Base-by-base conservation (phyloP, 2,113 vertebrate genomes). In the Xenus cinereus region DNA sequence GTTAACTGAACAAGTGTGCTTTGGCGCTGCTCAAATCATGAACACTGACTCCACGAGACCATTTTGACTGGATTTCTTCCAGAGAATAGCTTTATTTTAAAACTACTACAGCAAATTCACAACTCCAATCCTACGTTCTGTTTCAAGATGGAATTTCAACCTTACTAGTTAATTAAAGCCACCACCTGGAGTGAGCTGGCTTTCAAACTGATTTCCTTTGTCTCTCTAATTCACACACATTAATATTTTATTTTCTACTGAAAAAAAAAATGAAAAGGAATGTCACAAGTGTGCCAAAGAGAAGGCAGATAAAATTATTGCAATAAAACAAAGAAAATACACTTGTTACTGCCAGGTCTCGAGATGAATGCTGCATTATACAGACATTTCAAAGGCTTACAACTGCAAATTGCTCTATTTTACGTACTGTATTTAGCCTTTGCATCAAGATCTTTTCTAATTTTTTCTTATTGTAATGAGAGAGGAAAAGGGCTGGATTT, bases 211-310 rank as follows among this genome's bases (percentile, higher is more conserved):
- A 91, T 96, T 95, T 92, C 84, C 88, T 96, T 91, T 93, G 74
- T 96, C 88, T 90, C 62, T 71, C 51, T 74, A 95, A 93, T 96
- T 96, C 89, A 92, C 67, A 89, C 53, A 80, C 26, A 95, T 97
- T 97, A 97, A 97, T 96, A 97, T 96, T 97, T 96, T 97, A 97
- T 96, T 97, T 92, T 97, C 92, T 92, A 37, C 33, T 81, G 24
- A 9, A 91, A 88, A 89, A 94, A 90, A 94, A 81, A 71, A 76
- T 32, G 43, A 88, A 92, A 96, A 95, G 60, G 53, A 87, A 80
- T 30, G 92, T 68, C 63, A 87, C 28, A 94, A 73, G 80, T 72
- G 73, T 94, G 62, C 57, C 83, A 91, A 93, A 96, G 95, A 95
- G 85, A 91, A 96, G 94, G 92, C 64, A 95, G 93, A 96, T 79